Percentiles rank a stretch among this genome's conserved stretches.
phyloP scores from a whole-genome alignment of 2,797 vertebrate species.

The Miopithecus talapoin region DNA sequence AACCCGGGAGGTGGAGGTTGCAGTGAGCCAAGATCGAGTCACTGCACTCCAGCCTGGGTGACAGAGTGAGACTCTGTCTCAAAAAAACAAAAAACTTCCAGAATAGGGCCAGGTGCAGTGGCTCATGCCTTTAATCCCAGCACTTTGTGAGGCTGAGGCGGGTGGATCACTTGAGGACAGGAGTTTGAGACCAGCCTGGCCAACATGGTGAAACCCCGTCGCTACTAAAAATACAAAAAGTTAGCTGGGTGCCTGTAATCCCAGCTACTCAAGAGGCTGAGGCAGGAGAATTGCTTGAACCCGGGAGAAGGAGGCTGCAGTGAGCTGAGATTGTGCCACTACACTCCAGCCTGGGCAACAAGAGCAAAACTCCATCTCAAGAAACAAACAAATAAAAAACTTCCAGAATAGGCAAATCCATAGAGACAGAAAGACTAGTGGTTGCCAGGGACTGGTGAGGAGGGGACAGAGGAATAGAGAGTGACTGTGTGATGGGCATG shows the following conservation, averaged over 20 bases:
- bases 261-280: neutral
- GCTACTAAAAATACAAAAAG: neutral
- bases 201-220: neutral
- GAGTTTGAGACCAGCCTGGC: neutral
- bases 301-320: neutral
- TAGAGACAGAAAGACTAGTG: neutral
- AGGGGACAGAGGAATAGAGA: neutral
- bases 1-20: neutral
- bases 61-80: neutral
- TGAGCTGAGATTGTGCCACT: neutral
- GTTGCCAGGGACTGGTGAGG: neutral
- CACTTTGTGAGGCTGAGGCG: neutral
- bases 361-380: too few relatives aligned
- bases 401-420: neutral
- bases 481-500: neutral
- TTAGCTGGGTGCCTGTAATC: neutral
- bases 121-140: neutral
- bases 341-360: too few relatives aligned
- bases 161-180: neutral
- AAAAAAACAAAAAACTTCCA: neutral
- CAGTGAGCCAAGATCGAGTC: neutral
- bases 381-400: neutral
- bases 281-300: neutral
- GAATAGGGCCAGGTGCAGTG: neutral
- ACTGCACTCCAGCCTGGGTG: neutral